Percentiles rank a stretch among this genome's conserved stretches.
Conservation (phyloP, 2,797 vertebrate species). For the Gadopsis bispinosus region DNA sequence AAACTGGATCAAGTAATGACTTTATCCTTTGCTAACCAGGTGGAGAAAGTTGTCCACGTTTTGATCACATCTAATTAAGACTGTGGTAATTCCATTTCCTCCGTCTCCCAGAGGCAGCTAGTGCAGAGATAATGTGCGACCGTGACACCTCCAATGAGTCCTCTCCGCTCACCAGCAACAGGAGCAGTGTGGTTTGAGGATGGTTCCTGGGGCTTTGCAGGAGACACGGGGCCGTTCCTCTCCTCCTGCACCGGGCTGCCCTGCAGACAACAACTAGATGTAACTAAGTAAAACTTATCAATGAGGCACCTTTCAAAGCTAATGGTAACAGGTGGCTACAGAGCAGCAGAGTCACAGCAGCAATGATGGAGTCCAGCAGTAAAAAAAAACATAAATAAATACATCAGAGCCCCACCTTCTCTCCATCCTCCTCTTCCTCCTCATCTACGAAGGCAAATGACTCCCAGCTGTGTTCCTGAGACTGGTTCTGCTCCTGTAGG, state of each 20-base stretch:
- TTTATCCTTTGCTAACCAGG: background rate
- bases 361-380: background rate
- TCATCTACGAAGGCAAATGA: constrained; percentile 93
- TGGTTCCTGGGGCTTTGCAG: constrained; percentile 82
- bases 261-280: constrained; percentile 52
- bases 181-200: constrained; percentile 68
- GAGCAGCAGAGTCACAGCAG: background rate
- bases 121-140: background rate
- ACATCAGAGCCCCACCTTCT: constrained; percentile 60
- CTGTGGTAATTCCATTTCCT: background rate
- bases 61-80: background rate
- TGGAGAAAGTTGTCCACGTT: background rate
- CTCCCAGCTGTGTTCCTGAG: constrained; percentile 84
- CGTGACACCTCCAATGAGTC: background rate
- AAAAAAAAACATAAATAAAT: background rate
- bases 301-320: background rate
- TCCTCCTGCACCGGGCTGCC: constrained; percentile 82
- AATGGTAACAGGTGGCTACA: background rate
- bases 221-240: constrained; percentile 88
- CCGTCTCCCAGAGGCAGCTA: background rate
- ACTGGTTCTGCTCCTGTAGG: constrained; percentile 70
- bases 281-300: background rate
- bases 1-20: background rate
- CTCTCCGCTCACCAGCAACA: constrained; percentile 71
- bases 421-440: constrained; percentile 87